phyloP scores from a whole-genome alignment of 2,888 invertebrate species.

The Chrysotoxum bicinctum region DNA sequence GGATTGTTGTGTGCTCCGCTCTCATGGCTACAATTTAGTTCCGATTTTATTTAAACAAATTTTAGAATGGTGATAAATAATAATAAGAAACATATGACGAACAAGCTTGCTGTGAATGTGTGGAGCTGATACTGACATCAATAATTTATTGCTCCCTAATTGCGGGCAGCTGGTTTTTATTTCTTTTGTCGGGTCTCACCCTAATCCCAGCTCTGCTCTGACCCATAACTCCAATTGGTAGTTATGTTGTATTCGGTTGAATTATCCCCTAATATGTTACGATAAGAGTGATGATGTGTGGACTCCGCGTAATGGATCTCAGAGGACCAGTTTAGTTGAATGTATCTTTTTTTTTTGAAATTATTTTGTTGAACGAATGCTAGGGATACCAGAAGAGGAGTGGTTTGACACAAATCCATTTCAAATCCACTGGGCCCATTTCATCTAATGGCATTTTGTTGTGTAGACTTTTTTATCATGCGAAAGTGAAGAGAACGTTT shows the following conservation, averaged over 20 bases:
- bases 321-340: conserved; percentile 65
- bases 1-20: background rate
- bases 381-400: background rate
- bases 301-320: conserved; percentile 62
- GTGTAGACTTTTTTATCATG: background rate
- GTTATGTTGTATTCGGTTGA: conserved; percentile 45
- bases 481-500: background rate
- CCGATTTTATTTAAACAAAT: conserved; percentile 30
- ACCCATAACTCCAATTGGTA: conserved; percentile 38
- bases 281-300: conserved; percentile 69
- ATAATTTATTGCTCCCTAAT: conserved; percentile 69
- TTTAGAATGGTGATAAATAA: conserved; percentile 11
- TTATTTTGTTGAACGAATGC: background rate
- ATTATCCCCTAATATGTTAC: conserved; percentile 62
- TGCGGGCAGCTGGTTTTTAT: conserved; percentile 65
- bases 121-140: conserved; percentile 40
- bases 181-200: conserved; percentile 37
- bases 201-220: conserved; percentile 38
- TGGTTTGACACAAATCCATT: conserved; percentile 46
- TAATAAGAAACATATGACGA: conserved; percentile 56
- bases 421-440: conserved; percentile 63
- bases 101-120: conserved; percentile 16
- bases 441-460: conserved; percentile 53
- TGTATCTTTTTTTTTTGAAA: conserved; percentile 25
- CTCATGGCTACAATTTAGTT: background rate